These are phyloP conservation scores for Miniopterus natalensis DNA, from an alignment of 2,113 vertebrate species.

Conservation along the genomic window DNA sequence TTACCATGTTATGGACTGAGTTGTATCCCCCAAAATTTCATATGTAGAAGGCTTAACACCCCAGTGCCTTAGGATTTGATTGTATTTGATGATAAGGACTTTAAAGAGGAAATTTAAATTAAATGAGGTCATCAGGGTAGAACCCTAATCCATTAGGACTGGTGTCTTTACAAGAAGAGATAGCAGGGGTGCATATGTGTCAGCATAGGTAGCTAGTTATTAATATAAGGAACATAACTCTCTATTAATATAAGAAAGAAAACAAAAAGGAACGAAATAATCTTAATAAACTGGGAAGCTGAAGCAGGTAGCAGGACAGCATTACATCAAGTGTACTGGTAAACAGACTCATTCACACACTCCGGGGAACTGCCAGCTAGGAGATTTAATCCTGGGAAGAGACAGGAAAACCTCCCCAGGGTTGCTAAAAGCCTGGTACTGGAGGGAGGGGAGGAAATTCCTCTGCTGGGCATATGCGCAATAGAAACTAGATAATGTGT, in stretches of 20 bases:
- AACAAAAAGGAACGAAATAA: neutral
- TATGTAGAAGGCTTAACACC: neutral
- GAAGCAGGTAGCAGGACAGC: neutral
- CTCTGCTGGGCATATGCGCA: neutral
- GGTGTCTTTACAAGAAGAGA: neutral
- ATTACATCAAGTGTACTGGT: neutral
- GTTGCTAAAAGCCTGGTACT: neutral
- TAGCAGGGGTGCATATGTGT: neutral
- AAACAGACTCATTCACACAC: neutral
- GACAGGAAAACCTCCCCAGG: neutral
- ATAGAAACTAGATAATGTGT: no score
- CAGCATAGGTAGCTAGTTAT: neutral
- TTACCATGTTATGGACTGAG: neutral
- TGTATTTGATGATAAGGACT: neutral
- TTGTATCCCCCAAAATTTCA: neutral
- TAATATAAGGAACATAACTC: neutral
- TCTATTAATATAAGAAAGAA: neutral
- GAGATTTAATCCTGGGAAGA: neutral
- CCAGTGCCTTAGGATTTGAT: neutral
- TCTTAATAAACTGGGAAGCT: neutral
- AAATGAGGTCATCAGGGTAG: neutral
- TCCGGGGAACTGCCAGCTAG: no score
- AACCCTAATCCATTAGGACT: neutral
- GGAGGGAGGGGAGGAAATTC: neutral
- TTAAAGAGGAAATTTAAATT: neutral